Evolutionary conservation across 2,888 invertebrate genomes (phyloP), one percentile per base, ranked within the genome.

Genomic region (Celastrina argiolus): DNA sequence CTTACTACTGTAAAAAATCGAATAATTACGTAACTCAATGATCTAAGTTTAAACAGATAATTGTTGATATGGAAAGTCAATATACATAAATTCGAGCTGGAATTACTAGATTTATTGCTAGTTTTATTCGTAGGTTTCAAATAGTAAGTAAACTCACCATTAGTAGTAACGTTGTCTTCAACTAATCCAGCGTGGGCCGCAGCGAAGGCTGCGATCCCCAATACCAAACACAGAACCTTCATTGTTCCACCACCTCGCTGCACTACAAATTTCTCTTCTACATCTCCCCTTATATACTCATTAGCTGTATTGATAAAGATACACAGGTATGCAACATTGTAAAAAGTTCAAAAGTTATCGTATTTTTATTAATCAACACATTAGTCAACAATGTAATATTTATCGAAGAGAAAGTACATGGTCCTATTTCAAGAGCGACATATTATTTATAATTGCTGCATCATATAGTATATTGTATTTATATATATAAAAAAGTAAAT

Each of bases 131-230:
- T n/a, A n/a, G n/a, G n/a, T 12, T 36, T 7, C 10, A 36, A 18
- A 36, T 18, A 58, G 5, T 26, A 58, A 45, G 16, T 12, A 63
- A 6, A 36, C 16, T n/a, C 34, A 73, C 71, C 71, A 39, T 64
- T 68, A 81, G 83, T 78, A 87, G 87, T 77, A 39, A 69, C 45
- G n/a, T 56, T 68, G 12, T 67, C 63, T 45, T 71, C 72, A 51
- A 70, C 70, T 36, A 67, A 63, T 1, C 72, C 71, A 14, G 68
- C 69, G 36, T 68, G 67, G 63, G 72, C 74, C 7, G 72, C 69
- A 63, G 74, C 71, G 64, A 72, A 41, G 61, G 73, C 74, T 66
- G 72, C 70, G 14, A 73, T 64, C 56, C 73, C 72, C 18, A 74
- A 56, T 26, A 74, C 68, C 42, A 75, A 65, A 61, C 71, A 68